Base-by-base conservation (phyloP, 2,888 invertebrate genomes). In the Lordiphosa andalusiaca region DNA sequence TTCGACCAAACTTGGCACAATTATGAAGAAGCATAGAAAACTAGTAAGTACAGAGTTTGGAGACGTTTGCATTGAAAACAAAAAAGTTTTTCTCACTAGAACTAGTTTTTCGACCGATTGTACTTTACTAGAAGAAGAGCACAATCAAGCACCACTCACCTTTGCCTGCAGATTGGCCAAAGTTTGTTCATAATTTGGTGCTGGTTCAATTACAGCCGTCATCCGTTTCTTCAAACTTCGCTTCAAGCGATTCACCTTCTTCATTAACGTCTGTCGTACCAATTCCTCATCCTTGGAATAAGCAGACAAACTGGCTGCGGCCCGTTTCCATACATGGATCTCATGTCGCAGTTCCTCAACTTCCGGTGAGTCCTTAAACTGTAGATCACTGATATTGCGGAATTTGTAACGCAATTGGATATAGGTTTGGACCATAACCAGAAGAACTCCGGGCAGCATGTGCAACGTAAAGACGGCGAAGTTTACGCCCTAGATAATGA, bases 201-300 rank as follows among this genome's bases (percentile, higher is more conserved):
- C 90, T 13, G 87, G 87, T 44, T 87, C 89, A n/a, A 89, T 91
- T 33, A 91, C 91, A 55, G 91, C 91, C 7, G 91, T 89, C 38
- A 92, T 88, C 65, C 92, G 92, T 62, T 91, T 91, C 67, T 93
- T 92, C 0, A 95, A 88, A 55, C 92, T 91, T 0, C 91, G 90
- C 50, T 93, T 91, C 54, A 96, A 90, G 36, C 93, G 92, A 53
- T 91, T 91, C 0, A 95, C 94, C 90, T 95, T 95, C 85, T 93
- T 94, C 86, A 93, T 91, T 2, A 97, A 90, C 1, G 95, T 93
- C 60, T 93, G 93, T 59, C 95, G 92, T 7, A 97, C 96, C 4
- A 94, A 90, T 68, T 94, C 95, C 85, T 97, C 97, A 69, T 97
- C 96, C 83, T 94, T 92, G 10, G 96, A 95, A 84, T 96, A 96